Conservation (phyloP, 2,888 invertebrate genomes). For the Teleogryllus oceanicus region DNA sequence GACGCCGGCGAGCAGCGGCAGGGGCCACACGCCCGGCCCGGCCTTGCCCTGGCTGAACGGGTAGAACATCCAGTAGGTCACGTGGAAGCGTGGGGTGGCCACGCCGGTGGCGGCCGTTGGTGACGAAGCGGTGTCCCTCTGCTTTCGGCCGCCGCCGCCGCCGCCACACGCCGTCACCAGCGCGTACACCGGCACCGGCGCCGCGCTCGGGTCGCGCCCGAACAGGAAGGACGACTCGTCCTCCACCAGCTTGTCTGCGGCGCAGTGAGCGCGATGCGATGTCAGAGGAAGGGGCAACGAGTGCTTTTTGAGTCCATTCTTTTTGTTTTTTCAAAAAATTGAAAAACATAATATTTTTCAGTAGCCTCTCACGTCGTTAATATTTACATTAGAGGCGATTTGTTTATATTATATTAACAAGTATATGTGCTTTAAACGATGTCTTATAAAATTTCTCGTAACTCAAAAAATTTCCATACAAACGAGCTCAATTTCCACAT, state of each 20-base stretch:
- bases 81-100: conserved; percentile 53
- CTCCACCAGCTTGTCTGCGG: conserved; percentile 48
- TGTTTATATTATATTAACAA: no score
- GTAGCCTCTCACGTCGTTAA: no score
- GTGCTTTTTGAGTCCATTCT: no score
- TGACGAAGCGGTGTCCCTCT: not conserved
- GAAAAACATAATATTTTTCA: no score
- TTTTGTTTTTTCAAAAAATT: no score
- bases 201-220: conserved; percentile 54
- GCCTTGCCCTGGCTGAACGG: conserved; percentile 63
- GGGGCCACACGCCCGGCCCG: conserved; percentile 59
- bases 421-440: no score
- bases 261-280: conserved; percentile 20
- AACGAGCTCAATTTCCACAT: no score
- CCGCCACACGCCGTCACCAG: conserved; percentile 52
- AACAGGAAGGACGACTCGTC: conserved; percentile 57
- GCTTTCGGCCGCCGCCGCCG: not conserved
- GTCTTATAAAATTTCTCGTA: no score
- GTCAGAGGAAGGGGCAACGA: not conserved
- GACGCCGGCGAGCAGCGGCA: conserved; percentile 56
- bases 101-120: not conserved
- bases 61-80: conserved; percentile 68
- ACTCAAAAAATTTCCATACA: no score
- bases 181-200: conserved; percentile 54
- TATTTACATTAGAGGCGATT: no score